Evolutionary conservation across 2,113 vertebrate species (phyloP).

Genomic region (Istiophorus platypterus): DNA sequence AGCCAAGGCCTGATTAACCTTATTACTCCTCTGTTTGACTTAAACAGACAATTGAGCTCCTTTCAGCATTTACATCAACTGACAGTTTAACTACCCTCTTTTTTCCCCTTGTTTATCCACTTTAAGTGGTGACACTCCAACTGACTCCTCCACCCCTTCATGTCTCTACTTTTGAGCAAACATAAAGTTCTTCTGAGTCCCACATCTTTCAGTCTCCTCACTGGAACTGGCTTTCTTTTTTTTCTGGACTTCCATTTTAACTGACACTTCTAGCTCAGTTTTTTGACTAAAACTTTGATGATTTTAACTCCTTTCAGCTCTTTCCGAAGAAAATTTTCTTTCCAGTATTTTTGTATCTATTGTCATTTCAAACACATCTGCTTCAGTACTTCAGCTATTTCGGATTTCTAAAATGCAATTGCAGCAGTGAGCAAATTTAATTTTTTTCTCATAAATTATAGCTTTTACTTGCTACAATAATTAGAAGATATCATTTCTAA

Average conservation of each 20-base stretch:
- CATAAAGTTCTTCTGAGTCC: no score
- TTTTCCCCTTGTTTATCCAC: no score
- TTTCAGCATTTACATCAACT: no score
- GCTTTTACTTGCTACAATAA: background rate
- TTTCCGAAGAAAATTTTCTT: background rate
- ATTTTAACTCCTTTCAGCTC: no score
- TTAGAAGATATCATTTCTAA: no score
- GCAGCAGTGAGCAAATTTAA: background rate
- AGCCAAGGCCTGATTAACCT: no score
- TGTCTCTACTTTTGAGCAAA: background rate
- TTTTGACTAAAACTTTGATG: background rate
- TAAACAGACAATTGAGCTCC: no score
- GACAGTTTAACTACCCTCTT: no score
- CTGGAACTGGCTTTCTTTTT: no score
- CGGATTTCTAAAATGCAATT: background rate
- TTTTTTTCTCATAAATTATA: background rate
- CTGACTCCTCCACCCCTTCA: background rate
- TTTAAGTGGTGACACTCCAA: background rate
- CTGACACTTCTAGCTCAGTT: background rate
- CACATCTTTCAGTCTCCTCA: no score
- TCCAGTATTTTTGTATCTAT: background rate
- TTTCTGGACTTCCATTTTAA: no score
- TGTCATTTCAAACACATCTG: background rate
- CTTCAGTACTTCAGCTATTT: background rate
- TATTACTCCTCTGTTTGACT: no score